Conservation (phyloP, 2,888 invertebrate species). For the Cactoblastis cactorum region DNA sequence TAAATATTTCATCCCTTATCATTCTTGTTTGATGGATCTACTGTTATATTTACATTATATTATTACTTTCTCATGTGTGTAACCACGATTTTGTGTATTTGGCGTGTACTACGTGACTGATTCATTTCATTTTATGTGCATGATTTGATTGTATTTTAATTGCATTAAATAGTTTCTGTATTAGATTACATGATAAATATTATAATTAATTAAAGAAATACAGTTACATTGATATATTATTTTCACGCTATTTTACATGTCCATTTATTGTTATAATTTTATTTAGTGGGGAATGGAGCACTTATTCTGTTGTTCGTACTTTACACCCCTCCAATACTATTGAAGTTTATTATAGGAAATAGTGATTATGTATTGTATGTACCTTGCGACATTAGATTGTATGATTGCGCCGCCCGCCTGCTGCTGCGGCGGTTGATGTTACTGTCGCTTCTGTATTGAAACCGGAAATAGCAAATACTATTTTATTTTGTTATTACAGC, state of each 20-base stretch:
- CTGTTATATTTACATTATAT: conserved; percentile 62
- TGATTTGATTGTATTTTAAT: conserved; percentile 32
- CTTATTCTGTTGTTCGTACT: conserved; percentile 44
- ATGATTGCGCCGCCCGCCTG: neutral
- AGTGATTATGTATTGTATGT: conserved; percentile 30
- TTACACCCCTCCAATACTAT: conserved; percentile 43
- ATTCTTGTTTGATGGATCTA: conserved; percentile 69
- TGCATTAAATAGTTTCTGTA: conserved; percentile 20
- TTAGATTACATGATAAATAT: conserved; percentile 17
- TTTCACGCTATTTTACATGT: conserved; percentile 19
- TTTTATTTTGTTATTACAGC: conserved; percentile 46
- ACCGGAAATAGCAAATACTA: conserved; percentile 45
- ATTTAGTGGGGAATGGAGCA: conserved; percentile 44
- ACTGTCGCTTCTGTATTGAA: conserved; percentile 58
- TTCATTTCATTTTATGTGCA: conserved; percentile 53
- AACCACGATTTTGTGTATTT: conserved; percentile 66
- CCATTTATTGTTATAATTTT: conserved; percentile 46
- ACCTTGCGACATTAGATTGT: conserved; percentile 11
- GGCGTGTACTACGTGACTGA: conserved; percentile 51
- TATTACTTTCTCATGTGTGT: conserved; percentile 68
- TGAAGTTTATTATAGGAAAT: conserved; percentile 47
- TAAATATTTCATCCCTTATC: conserved; percentile 45
- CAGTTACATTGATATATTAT: conserved; percentile 15
- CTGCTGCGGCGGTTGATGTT: conserved; percentile 43
- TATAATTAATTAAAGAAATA: conserved; percentile 19